These are phyloP conservation scores for Belonocnema kinseyi DNA, from an alignment of 1,140 invertebrate genomes.

Conservation along the genomic window DNA sequence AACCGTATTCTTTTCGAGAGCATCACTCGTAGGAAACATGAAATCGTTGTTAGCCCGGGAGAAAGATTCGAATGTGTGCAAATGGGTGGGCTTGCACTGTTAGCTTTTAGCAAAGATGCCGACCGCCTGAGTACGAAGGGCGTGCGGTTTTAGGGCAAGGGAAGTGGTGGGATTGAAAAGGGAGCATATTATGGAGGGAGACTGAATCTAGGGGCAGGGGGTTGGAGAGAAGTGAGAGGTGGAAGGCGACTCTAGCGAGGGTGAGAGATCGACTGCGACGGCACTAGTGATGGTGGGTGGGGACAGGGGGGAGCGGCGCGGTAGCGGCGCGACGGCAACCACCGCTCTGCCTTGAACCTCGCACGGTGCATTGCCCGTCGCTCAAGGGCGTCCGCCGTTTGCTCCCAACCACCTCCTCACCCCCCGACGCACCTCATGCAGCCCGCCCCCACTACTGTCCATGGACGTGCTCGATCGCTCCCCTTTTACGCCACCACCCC, in stretches of 20 bases:
- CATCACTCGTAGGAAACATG: conserved; percentile 50
- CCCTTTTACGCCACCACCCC: conserved; percentile 46
- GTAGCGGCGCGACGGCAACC: conserved; percentile 66
- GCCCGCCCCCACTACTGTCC: conserved; percentile 40
- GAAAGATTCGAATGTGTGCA: conserved; percentile 43
- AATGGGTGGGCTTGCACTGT: conserved; percentile 51
- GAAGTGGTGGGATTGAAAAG: conserved; percentile 37
- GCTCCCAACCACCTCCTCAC: conserved; percentile 50
- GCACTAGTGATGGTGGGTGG: conserved; percentile 21
- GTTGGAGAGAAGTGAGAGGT: conserved; percentile 9
- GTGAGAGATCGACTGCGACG: conserved; percentile 31
- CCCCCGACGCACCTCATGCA: conserved; percentile 40
- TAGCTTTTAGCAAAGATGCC: conserved; percentile 49
- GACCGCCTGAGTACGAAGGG: conserved; percentile 31
- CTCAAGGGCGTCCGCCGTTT: conserved; percentile 74
- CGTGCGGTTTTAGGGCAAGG: conserved; percentile 27
- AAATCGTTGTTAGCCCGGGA: conserved; percentile 49
- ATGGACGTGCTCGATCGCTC: conserved; percentile 42
- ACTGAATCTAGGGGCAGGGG: conserved; percentile 23
- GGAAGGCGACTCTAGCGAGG: conserved; percentile 6
- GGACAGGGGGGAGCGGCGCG: conserved; percentile 42
- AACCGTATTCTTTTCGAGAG: conserved; percentile 54
- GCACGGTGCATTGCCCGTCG: conserved; percentile 76
- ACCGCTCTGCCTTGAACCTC: conserved; percentile 76
- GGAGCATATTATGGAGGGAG: conserved; percentile 34